A percentile compares a stretch with the other conserved stretches of the same genome.
These are phyloP conservation scores for Batillaria attramentaria DNA, from an alignment of 1,140 invertebrate species.

Conservation along the genomic window DNA sequence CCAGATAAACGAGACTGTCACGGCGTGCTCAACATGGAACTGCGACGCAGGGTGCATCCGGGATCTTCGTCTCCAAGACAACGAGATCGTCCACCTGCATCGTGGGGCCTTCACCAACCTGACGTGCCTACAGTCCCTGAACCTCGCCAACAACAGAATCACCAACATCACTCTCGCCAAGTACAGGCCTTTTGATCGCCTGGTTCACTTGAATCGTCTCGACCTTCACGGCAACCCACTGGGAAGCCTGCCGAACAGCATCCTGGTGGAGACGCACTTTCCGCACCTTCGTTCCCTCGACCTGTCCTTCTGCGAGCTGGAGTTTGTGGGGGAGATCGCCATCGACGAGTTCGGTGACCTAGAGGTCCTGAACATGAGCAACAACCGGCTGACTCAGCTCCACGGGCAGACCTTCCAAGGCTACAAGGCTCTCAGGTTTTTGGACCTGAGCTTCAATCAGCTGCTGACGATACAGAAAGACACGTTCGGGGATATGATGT, in stretches of 20 bases:
- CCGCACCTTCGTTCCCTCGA: constrained; percentile 6
- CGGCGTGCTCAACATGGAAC: background rate
- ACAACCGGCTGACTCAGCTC: constrained; percentile 20
- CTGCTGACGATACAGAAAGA: background rate
- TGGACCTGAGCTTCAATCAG: constrained; percentile 25
- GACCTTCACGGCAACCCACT: constrained; percentile 32
- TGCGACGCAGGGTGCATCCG: background rate
- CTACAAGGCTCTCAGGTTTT: background rate
- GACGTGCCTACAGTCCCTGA: constrained; percentile 12
- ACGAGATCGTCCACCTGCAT: constrained; percentile 28
- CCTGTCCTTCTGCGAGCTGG: constrained; percentile 28
- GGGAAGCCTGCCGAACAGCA: background rate
- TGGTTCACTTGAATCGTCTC: background rate
- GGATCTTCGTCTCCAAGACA: constrained; percentile 27
- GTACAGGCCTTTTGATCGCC: background rate
- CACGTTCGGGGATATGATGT: constrained; percentile 18
- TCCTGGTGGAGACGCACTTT: constrained; percentile 17
- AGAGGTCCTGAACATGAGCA: constrained; percentile 30
- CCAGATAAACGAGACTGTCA: constrained; percentile 28
- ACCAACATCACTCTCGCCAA: background rate
- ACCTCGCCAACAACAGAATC: constrained; percentile 33
- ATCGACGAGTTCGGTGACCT: constrained; percentile 24
- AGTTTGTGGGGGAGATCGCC: constrained; percentile 1
- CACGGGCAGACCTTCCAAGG: constrained; percentile 10
- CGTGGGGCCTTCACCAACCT: constrained; percentile 24